These are phyloP conservation scores for Chymomyza costata DNA, from an alignment of 1,140 invertebrate species.

Conservation along the genomic window DNA sequence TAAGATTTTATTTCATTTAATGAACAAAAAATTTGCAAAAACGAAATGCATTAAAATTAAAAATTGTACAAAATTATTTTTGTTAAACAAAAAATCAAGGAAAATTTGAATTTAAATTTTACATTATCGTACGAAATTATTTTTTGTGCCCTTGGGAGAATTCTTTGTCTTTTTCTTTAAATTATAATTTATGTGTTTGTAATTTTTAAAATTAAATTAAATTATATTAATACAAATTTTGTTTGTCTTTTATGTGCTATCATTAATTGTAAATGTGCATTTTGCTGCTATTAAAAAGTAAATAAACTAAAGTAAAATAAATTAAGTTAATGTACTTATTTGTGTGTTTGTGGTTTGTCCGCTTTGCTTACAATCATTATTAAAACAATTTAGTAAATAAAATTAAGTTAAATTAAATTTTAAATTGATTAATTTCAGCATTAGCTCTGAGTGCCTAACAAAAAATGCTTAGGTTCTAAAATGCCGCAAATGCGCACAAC, in stretches of 20 bases:
- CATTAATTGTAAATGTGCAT: slow-evolving; percentile 32
- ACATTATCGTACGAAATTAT: slow-evolving; percentile 12
- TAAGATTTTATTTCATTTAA: slow-evolving; percentile 71
- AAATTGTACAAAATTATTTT: slow-evolving; percentile 40
- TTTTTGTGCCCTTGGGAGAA: slow-evolving; percentile 71
- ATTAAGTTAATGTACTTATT: slow-evolving; percentile 22
- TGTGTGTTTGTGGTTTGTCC: slow-evolving; percentile 41
- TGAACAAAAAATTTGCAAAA: slow-evolving; percentile 48
- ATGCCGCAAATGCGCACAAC: slow-evolving; percentile 9
- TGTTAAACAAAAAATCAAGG: slow-evolving; percentile 61
- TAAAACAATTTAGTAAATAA: slow-evolving; percentile 24
- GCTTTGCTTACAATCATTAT: slow-evolving; percentile 39
- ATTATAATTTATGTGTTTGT: slow-evolving; percentile 37
- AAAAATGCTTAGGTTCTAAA: slow-evolving; percentile 36
- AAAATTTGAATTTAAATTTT: slow-evolving; percentile 24
- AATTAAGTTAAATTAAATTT: slow-evolving; percentile 10
- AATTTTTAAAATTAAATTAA: slow-evolving; percentile 22
- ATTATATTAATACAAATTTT: slow-evolving; percentile 66
- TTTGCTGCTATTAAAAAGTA: slow-evolving; percentile 32
- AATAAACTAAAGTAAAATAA: slow-evolving; percentile 35
- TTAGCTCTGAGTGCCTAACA: no score
- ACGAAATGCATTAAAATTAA: slow-evolving; percentile 18
- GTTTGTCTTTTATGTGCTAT: slow-evolving; percentile 46
- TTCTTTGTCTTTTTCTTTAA: slow-evolving; percentile 69
- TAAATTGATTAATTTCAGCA: slow-evolving; percentile 38